Conservation (phyloP, 2,113 vertebrate species). For the Cheirogaleus medius region DNA sequence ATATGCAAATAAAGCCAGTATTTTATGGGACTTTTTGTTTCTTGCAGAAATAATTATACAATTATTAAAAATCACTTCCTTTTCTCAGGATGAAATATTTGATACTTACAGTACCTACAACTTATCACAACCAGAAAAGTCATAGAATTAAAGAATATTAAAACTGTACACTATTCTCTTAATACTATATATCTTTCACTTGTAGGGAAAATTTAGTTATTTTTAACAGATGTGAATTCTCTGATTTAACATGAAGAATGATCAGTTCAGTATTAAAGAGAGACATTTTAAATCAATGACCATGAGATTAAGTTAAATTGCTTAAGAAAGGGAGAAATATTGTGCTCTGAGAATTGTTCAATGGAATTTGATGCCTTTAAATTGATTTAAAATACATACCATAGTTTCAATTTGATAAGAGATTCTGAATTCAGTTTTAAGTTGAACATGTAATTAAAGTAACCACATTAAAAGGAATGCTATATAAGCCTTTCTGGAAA, state of each 20-base stretch:
- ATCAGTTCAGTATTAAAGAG: not conserved
- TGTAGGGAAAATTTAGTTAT: not conserved
- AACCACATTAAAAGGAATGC: not conserved
- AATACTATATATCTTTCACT: not conserved
- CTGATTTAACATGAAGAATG: not conserved
- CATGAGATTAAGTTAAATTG: constrained; percentile 12
- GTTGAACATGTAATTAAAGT: not conserved
- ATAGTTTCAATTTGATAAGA: not conserved
- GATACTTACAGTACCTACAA: not conserved
- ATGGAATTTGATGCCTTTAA: not conserved
- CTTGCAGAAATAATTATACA: not conserved
- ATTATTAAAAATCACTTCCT: not conserved
- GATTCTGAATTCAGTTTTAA: not conserved
- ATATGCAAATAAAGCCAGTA: not conserved
- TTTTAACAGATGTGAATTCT: not conserved
- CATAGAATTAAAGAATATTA: not conserved
- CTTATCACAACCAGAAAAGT: not conserved
- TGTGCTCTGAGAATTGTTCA: not conserved
- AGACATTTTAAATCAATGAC: not conserved
- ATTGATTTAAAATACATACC: not conserved
- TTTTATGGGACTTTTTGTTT: not conserved
- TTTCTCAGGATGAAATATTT: not conserved
- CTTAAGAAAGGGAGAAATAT: not conserved
- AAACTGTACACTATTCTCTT: not conserved
- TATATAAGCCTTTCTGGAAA: not conserved